These are phyloP conservation scores for Eciton burchellii DNA, from an alignment of 1,140 invertebrate genomes.

Conservation along the genomic window DNA sequence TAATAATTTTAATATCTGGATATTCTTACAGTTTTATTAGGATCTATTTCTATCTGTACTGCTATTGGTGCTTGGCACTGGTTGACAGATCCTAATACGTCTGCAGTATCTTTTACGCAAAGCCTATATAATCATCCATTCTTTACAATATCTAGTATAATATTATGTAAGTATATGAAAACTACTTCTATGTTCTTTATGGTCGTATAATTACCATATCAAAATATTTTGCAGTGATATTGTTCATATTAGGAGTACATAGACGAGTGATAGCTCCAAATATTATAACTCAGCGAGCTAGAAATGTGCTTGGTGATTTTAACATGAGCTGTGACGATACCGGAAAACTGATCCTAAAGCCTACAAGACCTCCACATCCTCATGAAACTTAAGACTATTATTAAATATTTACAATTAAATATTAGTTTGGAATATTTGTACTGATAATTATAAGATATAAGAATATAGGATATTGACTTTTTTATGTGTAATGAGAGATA, in stretches of 20 bases:
- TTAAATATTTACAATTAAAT: constrained; percentile 20
- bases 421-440: background rate
- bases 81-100: constrained; percentile 96
- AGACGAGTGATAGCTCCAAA: constrained; percentile 97
- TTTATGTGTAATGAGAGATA: constrained; percentile 1
- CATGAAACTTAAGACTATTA: constrained; percentile 79
- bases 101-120: constrained; percentile 94
- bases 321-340: constrained; percentile 99
- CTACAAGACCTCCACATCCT: constrained; percentile 84
- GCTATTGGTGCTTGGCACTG: constrained; percentile 97
- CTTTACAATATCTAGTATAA: constrained; percentile 95
- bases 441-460: no score
- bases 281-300: constrained; percentile 96
- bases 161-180: constrained; percentile 88
- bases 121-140: constrained; percentile 98
- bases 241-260: constrained; percentile 97
- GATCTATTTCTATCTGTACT: constrained; percentile 94
- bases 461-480: constrained; percentile 11
- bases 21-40: constrained; percentile 91
- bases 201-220: constrained; percentile 3
- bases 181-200: background rate
- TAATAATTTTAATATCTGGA: background rate
- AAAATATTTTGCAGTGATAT: constrained; percentile 88
- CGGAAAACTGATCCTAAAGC: constrained; percentile 95
- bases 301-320: constrained; percentile 96